These are phyloP conservation scores for Heliopora coerulea DNA, from an alignment of 92 coral and sea anemone species.

Conservation along the genomic window DNA sequence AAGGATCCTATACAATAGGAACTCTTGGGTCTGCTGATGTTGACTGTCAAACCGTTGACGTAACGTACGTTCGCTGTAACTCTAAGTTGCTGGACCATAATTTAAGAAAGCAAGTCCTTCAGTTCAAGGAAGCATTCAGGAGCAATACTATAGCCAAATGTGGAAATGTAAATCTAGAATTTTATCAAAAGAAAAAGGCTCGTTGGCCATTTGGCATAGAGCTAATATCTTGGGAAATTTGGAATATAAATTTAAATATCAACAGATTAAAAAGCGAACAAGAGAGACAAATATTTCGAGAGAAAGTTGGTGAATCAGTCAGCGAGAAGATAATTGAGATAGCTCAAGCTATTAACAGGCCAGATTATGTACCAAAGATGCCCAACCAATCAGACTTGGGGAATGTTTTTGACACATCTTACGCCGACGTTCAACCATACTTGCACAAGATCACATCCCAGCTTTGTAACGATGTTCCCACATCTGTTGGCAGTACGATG, in stretches of 20 bases:
- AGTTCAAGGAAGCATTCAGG: conserved; percentile 79
- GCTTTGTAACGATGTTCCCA: conserved; percentile 70
- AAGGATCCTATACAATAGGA: conserved; percentile 94
- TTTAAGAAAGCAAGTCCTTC: conserved; percentile 73
- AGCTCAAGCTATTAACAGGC: conserved; percentile 91
- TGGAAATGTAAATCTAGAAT: conserved; percentile 83
- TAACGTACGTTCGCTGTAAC: conserved; percentile 90
- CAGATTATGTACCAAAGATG: conserved; percentile 95
- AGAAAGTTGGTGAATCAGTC: conserved; percentile 86
- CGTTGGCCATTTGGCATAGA: conserved; percentile 96
- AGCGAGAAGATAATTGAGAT: conserved; percentile 86
- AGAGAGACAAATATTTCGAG: conserved; percentile 89
- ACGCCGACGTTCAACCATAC: conserved; percentile 80
- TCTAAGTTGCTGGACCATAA: conserved; percentile 70
- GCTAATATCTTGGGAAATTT: conserved; percentile 93
- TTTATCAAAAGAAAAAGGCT: conserved; percentile 88
- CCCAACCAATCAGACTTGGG: conserved; percentile 87
- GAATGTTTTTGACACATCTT: conserved; percentile 85
- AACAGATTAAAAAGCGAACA: conserved; percentile 74
- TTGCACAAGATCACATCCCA: conserved; percentile 75
- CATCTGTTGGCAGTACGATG: conserved; percentile 87
- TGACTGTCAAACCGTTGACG: conserved; percentile 86
- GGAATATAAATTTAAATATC: conserved; percentile 82
- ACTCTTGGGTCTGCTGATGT: conserved; percentile 88
- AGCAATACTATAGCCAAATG: conserved; percentile 66